Evolutionary conservation across 2,113 vertebrate species (phyloP), one percentile per base, ranked within the genome.

Genomic region (Turdus rufiventris): DNA sequence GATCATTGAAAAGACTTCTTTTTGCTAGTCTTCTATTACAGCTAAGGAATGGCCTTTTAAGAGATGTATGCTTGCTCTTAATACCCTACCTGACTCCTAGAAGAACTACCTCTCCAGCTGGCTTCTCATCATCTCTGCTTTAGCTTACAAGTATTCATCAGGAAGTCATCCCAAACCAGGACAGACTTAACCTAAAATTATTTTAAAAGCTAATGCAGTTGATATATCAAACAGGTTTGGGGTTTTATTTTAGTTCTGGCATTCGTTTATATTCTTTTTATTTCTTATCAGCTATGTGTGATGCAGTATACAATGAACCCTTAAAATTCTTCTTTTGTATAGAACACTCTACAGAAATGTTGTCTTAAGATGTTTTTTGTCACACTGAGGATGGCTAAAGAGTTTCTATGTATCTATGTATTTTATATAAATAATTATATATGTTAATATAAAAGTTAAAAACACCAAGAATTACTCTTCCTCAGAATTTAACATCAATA

Each of bases 401-500:
- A 43, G 9, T 47, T 74, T 21, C 31, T 43, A 40, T 12, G 8
- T 51, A 24, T 21, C 17, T 36, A 13, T 21, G 3, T 29, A 71
- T 72, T 57, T 82, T 63, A 31, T 8, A 34, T 8, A 54, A 60
- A 67, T 71, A 73, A 42, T 47, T 2, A 45, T 15, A 6, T 7
- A 13, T 14, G 6, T 16, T 82, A 2, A 1, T 12, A 42, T 18
- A 63, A 72, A 82, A 79, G 9, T 25, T 77, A 56, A 2, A 3
- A 43, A n/a, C 21, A 33, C 3, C 11, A 72, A 42, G 9, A 75
- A 71, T 29, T 28, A 26, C 10, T 51, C 24, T 76, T 82, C 9
- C 9, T 51, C 21, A 33, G 12, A 5, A 42, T 45, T 74, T 62
- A 21, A 33, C 9, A 20, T 34, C 0, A 0, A 33, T 65, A 10